Evolutionary conservation across 2,888 invertebrate genomes (phyloP).

Genomic region (Oligia fasciuncula): DNA sequence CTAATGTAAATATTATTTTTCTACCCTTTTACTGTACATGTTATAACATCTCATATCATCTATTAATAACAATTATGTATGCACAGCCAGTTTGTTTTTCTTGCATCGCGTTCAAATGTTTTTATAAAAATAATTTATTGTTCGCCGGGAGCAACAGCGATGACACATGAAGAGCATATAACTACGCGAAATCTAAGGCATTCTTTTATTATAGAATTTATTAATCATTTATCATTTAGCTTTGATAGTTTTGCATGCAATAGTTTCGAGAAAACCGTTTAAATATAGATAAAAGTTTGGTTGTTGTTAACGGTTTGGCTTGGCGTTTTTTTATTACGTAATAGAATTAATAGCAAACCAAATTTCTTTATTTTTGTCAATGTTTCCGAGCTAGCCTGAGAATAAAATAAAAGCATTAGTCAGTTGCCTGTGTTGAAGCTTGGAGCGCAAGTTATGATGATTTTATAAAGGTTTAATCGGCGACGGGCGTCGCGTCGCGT

Average conservation of each 20-base stretch:
- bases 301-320: slow-evolving; percentile 29
- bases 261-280: slow-evolving; percentile 50
- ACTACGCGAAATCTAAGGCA: slow-evolving; percentile 56
- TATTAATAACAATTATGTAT: slow-evolving; percentile 57
- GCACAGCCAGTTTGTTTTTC: slow-evolving; percentile 50
- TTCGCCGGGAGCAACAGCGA: slow-evolving; percentile 55
- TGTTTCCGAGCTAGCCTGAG: slow-evolving; percentile 34
- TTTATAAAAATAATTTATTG: slow-evolving; percentile 66
- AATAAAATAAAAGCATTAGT: slow-evolving; percentile 50
- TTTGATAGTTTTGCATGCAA: slow-evolving; percentile 56
- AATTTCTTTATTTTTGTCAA: slow-evolving; percentile 42
- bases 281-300: slow-evolving; percentile 47
- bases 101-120: slow-evolving; percentile 56
- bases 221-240: slow-evolving; percentile 60
- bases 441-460: slow-evolving; percentile 49
- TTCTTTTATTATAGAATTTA: slow-evolving; percentile 65
- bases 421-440: slow-evolving; percentile 24
- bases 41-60: slow-evolving; percentile 34
- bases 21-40: slow-evolving; percentile 32
- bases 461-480: slow-evolving; percentile 52
- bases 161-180: slow-evolving; percentile 67
- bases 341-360: slow-evolving; percentile 51
- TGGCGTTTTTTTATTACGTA: slow-evolving; percentile 25
- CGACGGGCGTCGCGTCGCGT: slow-evolving; percentile 45
- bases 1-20: slow-evolving; percentile 41